Percentiles rank a stretch among this genome's conserved stretches.
Conservation (phyloP, 1,140 invertebrate species). For the Papilio helenus region DNA sequence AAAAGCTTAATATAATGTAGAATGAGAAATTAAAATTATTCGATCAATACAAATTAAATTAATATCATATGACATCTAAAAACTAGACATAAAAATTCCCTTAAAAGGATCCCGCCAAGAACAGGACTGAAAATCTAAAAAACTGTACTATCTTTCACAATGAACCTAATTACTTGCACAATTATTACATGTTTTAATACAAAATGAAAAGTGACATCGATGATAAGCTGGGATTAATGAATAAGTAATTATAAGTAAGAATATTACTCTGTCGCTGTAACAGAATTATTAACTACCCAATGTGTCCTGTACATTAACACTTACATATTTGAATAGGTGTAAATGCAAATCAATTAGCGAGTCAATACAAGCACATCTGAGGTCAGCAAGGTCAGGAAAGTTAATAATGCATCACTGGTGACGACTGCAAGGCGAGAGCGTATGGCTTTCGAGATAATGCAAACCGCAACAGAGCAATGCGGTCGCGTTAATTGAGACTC, state of each 20-base stretch:
- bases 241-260: no score
- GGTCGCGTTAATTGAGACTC: slow-evolving; percentile 26
- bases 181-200: no score
- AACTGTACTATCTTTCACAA: no score
- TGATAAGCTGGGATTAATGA: not conserved
- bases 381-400: not conserved
- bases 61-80: no score
- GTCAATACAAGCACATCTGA: not conserved
- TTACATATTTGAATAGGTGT: not conserved
- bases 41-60: no score
- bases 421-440: slow-evolving; percentile 7
- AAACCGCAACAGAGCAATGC: slow-evolving; percentile 32
- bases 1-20: not conserved
- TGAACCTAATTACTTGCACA: no score
- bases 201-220: not conserved
- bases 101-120: no score
- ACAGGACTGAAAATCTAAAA: no score
- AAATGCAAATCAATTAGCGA: not conserved
- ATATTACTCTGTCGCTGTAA: not conserved
- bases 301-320: not conserved
- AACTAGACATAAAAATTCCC: no score
- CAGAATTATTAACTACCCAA: not conserved
- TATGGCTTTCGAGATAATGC: slow-evolving; percentile 33
- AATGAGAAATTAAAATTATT: no score
- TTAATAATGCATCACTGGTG: slow-evolving; percentile 16